Conservation (phyloP, 2,888 invertebrate genomes). For the Anodontia alba region DNA sequence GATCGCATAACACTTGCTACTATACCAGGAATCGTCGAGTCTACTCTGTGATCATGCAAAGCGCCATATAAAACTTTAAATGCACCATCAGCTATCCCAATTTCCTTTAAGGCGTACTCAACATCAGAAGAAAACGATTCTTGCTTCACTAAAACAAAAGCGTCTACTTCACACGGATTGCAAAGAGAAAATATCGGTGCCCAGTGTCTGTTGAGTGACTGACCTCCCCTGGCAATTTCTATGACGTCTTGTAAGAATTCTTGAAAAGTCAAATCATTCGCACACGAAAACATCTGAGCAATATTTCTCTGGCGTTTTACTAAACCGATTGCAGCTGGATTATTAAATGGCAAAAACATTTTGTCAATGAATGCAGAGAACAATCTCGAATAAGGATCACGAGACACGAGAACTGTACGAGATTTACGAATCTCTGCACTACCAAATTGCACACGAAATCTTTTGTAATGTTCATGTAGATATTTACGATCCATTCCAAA, state of each 20-base stretch:
- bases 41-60: slow-evolving; percentile 27
- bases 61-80: background rate
- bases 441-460: background rate
- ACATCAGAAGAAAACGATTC: slow-evolving; percentile 43
- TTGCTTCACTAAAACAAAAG: slow-evolving; percentile 30
- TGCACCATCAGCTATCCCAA: background rate
- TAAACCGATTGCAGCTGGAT: background rate
- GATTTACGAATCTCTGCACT: background rate
- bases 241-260: slow-evolving; percentile 32
- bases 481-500: slow-evolving; percentile 9
- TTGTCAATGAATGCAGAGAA: slow-evolving; percentile 46
- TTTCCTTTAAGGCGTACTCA: slow-evolving; percentile 12
- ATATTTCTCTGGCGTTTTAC: background rate
- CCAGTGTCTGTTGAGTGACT: slow-evolving; percentile 32
- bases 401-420: slow-evolving; percentile 35
- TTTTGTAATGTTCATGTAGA: background rate
- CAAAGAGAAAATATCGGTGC: slow-evolving; percentile 32
- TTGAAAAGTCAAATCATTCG: slow-evolving; percentile 24
- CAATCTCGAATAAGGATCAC: slow-evolving; percentile 42
- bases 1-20: background rate
- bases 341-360: background rate
- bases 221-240: background rate
- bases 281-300: background rate
- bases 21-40: slow-evolving; percentile 22
- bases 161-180: slow-evolving; percentile 32